These are phyloP conservation scores for Margarornis squamiger DNA, from an alignment of 2,797 vertebrate species.

Conservation along the genomic window DNA sequence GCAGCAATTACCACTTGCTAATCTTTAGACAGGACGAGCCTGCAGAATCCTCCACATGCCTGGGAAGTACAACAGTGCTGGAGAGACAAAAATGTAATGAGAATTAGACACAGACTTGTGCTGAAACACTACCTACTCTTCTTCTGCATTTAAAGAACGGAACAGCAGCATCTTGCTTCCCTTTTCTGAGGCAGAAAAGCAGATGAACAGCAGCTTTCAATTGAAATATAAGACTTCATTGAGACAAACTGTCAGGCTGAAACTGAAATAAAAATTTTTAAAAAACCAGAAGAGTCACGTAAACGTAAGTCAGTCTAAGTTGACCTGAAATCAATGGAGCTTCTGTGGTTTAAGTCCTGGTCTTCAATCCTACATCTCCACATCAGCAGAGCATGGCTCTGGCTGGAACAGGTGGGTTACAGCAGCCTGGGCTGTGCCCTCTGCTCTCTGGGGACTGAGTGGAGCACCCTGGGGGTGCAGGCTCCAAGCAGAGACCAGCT, in stretches of 20 bases:
- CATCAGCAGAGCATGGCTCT: rapidly evolving
- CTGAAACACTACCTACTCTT: not conserved
- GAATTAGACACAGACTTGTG: not conserved
- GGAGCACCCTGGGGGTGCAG: rapidly evolving
- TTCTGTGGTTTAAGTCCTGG: not conserved
- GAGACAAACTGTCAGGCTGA: not conserved
- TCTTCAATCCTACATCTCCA: not conserved
- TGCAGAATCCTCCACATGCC: not conserved
- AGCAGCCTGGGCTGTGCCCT: not conserved
- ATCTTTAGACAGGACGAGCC: not conserved
- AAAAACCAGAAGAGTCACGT: not conserved
- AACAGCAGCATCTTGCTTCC: constrained; percentile 23
- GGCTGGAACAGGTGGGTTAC: rapidly evolving
- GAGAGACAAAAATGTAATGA: not conserved
- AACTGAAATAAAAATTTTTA: not conserved
- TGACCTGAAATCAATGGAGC: not conserved
- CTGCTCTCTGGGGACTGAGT: not conserved
- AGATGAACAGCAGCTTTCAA: constrained; percentile 18
- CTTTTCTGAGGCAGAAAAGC: constrained; percentile 31
- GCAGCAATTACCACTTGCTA: not conserved
- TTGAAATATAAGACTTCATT: constrained; percentile 7
- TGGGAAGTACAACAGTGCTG: rapidly evolving
- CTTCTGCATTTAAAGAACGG: not conserved
- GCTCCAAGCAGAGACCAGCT: not conserved
- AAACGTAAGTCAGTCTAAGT: not conserved